A percentile compares a stretch with the other conserved stretches of the same genome.
Conservation (phyloP, 2,113 vertebrate species). For the Glaucomys volans region DNA sequence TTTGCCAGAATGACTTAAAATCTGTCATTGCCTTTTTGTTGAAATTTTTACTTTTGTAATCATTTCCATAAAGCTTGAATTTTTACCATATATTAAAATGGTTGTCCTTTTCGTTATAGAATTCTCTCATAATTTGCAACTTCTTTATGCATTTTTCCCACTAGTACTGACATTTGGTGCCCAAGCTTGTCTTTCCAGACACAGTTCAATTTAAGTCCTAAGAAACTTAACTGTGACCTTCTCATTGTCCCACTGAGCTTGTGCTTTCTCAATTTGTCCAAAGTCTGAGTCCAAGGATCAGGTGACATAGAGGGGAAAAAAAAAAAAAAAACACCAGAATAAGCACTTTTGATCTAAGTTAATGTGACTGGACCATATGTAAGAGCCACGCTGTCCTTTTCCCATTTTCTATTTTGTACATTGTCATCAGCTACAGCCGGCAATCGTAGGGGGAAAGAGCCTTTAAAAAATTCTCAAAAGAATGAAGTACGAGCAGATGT, state of each 20-base stretch:
- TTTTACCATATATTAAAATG: slow-evolving; percentile 14
- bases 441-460: slow-evolving; percentile 55
- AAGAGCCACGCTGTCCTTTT: slow-evolving; percentile 38
- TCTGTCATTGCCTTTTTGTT: background rate
- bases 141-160: background rate
- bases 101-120: background rate
- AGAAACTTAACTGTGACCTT: slow-evolving; percentile 51
- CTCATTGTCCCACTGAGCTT: background rate
- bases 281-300: slow-evolving; percentile 71
- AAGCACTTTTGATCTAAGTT: slow-evolving; percentile 58
- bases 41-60: slow-evolving; percentile 35
- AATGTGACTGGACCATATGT: background rate
- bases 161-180: background rate
- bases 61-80: background rate
- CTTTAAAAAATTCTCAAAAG: slow-evolving; percentile 75
- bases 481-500: slow-evolving; percentile 77
- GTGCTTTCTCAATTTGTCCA: slow-evolving; percentile 31
- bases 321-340: slow-evolving; percentile 4
- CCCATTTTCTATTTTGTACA: slow-evolving; percentile 42
- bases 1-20: background rate
- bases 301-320: background rate
- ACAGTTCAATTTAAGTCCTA: background rate
- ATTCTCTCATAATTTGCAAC: background rate
- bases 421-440: slow-evolving; percentile 38
- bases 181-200: background rate